These are phyloP conservation scores for Drosophila flavopinicola DNA, from an alignment of 2,888 invertebrate species.

Conservation along the genomic window DNA sequence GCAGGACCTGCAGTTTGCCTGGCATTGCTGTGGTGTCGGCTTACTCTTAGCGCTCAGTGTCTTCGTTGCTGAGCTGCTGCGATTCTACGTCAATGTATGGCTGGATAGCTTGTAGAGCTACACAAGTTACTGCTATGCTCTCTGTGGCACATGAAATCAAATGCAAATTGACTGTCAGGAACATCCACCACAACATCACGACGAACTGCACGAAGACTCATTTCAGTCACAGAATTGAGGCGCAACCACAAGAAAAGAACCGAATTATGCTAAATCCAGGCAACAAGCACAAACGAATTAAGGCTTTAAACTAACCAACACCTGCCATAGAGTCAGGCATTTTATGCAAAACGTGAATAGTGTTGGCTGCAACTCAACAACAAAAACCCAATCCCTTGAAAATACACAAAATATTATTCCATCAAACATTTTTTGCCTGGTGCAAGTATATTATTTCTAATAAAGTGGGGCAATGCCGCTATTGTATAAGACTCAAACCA, in stretches of 20 bases:
- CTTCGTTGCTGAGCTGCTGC: slow-evolving; percentile 52
- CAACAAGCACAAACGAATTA: slow-evolving; percentile 33
- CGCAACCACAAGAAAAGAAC: slow-evolving; percentile 52
- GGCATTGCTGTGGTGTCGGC: slow-evolving; percentile 10
- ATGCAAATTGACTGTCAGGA: slow-evolving; percentile 72
- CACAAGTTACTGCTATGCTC: slow-evolving; percentile 28
- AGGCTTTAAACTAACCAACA: slow-evolving; percentile 32
- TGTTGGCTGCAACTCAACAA: too few relatives aligned
- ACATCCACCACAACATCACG: slow-evolving; percentile 70
- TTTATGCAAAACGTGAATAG: neutral
- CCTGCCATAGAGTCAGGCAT: slow-evolving; percentile 3
- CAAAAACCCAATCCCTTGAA: neutral
- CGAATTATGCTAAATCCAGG: slow-evolving; percentile 56
- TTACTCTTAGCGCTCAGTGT: slow-evolving; percentile 32
- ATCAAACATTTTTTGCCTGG: too few relatives aligned
- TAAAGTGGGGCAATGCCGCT: neutral
- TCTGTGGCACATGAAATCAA: slow-evolving; percentile 52
- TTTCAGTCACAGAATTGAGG: slow-evolving; percentile 50
- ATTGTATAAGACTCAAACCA: neutral
- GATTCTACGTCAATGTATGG: slow-evolving; percentile 56
- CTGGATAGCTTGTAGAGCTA: slow-evolving; percentile 52
- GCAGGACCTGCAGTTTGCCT: slow-evolving; percentile 37
- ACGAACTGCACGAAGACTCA: slow-evolving; percentile 61
- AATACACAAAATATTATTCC: neutral
- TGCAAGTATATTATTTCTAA: neutral